These are phyloP conservation scores for Numida meleagris DNA, from an alignment of 2,113 vertebrate genomes.

Conservation along the genomic window DNA sequence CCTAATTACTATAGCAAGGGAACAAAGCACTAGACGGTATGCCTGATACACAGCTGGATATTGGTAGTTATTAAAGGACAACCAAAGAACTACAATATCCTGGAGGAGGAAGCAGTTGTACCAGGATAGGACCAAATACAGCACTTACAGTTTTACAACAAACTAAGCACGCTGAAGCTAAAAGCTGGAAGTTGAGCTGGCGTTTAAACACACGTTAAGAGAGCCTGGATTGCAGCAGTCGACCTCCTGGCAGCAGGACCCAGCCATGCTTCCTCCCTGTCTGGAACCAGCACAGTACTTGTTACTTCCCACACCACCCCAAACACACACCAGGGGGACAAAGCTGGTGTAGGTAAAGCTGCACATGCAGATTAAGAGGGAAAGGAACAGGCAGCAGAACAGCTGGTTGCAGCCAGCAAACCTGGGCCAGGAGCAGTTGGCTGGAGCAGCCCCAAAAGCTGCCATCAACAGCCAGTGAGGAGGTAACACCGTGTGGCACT, in stretches of 20 bases:
- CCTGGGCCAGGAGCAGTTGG: background rate
- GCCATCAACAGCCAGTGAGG: background rate
- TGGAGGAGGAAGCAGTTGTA: background rate
- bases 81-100: background rate
- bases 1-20: background rate
- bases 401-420: background rate
- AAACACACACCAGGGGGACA: fast-evolving
- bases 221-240: background rate
- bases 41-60: background rate
- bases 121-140: background rate
- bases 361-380: fast-evolving
- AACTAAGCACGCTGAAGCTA: background rate
- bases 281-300: background rate
- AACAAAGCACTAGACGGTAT: background rate
- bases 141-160: background rate
- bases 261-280: fast-evolving
- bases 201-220: background rate
- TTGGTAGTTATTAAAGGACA: background rate
- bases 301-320: background rate
- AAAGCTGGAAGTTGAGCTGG: background rate
- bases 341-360: background rate
- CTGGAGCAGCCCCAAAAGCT: background rate
- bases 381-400: background rate
- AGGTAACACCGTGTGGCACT: background rate
- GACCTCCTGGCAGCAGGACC: fast-evolving